Conservation (phyloP, 2,888 invertebrate genomes). For the Lycia hirtaria region DNA sequence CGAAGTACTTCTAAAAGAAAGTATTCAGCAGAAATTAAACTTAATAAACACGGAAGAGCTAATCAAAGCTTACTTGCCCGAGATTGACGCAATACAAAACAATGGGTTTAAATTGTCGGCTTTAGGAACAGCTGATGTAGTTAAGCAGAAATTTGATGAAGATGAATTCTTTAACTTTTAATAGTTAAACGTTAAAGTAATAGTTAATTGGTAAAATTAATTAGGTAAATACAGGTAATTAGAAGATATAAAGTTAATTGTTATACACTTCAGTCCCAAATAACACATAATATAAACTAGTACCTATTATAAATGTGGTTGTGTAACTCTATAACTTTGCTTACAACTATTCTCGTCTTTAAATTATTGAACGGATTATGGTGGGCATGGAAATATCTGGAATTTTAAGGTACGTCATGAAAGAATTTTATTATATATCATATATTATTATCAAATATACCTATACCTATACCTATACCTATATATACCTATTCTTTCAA, state of each 20-base stretch:
- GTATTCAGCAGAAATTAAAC: slow-evolving; percentile 90
- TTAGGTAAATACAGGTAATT: neutral
- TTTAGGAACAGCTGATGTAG: slow-evolving; percentile 52
- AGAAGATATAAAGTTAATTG: neutral
- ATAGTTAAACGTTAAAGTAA: no score
- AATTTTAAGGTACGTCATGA: no score
- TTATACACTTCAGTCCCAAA: neutral
- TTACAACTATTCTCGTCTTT: no score
- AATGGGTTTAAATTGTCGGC: slow-evolving; percentile 76
- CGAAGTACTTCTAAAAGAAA: slow-evolving; percentile 90
- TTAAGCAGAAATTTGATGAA: slow-evolving; percentile 64
- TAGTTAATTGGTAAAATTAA: neutral
- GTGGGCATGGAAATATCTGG: no score
- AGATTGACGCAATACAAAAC: slow-evolving; percentile 86
- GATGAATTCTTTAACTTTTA: slow-evolving; percentile 81
- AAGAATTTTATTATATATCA: no score
- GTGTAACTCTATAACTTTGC: no score
- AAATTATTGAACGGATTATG: no score
- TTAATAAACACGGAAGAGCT: slow-evolving; percentile 90
- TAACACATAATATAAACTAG: neutral
- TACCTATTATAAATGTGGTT: neutral
- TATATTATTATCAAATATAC: no score
- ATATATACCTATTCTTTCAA: no score
- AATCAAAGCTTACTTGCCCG: slow-evolving; percentile 89
- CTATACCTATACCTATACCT: no score